These are phyloP conservation scores for Ectemnius cavifrons DNA, from an alignment of 2,888 invertebrate species.

Conservation along the genomic window DNA sequence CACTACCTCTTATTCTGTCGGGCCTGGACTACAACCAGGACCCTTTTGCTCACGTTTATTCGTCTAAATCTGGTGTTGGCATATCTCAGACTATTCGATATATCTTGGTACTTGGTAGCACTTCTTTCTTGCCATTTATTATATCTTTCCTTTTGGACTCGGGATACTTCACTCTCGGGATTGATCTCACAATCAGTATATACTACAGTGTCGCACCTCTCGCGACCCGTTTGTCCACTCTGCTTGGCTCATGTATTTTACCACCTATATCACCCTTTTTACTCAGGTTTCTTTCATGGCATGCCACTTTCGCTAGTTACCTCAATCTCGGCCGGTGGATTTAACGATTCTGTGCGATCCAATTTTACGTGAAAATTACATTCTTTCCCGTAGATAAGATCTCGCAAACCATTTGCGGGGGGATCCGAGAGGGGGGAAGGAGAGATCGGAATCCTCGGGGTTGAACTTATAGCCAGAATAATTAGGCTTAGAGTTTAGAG, in stretches of 20 bases:
- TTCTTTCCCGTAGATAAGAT: slow-evolving; percentile 1
- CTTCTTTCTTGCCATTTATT: too few species aligned
- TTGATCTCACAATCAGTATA: neutral
- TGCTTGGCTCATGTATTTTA: slow-evolving; percentile 41
- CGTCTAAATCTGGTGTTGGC: too few species aligned
- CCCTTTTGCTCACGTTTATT: too few species aligned
- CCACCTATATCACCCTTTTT: slow-evolving; percentile 14
- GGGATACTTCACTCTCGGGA: neutral
- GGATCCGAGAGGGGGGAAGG: slow-evolving; percentile 14
- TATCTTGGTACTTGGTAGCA: too few species aligned
- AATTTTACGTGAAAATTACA: slow-evolving; percentile 7
- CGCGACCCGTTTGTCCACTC: neutral
- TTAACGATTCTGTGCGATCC: neutral
- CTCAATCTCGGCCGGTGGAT: slow-evolving; percentile 10
- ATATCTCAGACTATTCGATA: too few species aligned
- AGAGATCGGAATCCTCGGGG: neutral
- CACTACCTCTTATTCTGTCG: slow-evolving; percentile 23
- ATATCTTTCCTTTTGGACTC: neutral
- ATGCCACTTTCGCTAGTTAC: slow-evolving; percentile 25
- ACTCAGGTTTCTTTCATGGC: slow-evolving; percentile 17
- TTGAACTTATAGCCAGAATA: neutral
- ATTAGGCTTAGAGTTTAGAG: slow-evolving; percentile 44
- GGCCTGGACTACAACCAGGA: too few species aligned
- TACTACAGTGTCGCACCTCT: too few species aligned
- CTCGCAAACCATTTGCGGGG: slow-evolving; percentile 9